A percentile compares a stretch with the other conserved stretches of the same genome.
These are phyloP conservation scores for Butorides virescens DNA, from an alignment of 2,113 vertebrate species.

Conservation along the genomic window DNA sequence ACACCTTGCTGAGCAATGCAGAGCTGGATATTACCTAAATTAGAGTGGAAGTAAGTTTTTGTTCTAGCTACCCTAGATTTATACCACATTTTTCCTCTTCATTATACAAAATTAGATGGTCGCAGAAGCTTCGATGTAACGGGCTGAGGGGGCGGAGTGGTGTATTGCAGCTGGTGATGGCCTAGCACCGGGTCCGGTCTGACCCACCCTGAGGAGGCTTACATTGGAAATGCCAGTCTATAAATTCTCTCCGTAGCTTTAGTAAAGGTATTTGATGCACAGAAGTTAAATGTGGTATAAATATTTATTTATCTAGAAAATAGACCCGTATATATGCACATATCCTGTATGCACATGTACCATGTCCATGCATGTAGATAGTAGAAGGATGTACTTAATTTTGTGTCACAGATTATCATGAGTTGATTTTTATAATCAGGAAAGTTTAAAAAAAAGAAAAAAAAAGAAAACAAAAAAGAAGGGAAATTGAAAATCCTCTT, in stretches of 20 bases:
- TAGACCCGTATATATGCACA: conserved; percentile 16
- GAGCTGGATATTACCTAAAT: conserved; percentile 1
- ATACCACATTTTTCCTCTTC: conserved; percentile 45
- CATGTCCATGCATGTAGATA: conserved; percentile 24
- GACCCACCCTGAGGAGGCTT: background rate
- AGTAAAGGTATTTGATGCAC: background rate
- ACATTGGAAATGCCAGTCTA: background rate
- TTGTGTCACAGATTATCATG: conserved; percentile 7
- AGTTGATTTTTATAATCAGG: conserved; percentile 29
- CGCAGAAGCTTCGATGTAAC: background rate
- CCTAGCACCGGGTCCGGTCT: background rate
- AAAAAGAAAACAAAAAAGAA: background rate
- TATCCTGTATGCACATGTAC: conserved; percentile 21
- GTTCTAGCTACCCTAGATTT: conserved; percentile 35
- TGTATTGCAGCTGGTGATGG: background rate
- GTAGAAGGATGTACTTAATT: conserved; percentile 33
- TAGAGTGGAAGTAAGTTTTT: background rate
- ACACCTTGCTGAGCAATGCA: conserved; percentile 33
- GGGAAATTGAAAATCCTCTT: background rate
- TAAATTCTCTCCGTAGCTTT: background rate
- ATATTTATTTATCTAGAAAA: conserved; percentile 38
- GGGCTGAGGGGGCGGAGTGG: background rate
- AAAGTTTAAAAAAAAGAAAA: background rate
- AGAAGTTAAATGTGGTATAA: conserved; percentile 61
- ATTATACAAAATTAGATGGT: background rate